Base-by-base conservation (phyloP, 1,140 invertebrate species). In the Piezodorus guildinii region DNA sequence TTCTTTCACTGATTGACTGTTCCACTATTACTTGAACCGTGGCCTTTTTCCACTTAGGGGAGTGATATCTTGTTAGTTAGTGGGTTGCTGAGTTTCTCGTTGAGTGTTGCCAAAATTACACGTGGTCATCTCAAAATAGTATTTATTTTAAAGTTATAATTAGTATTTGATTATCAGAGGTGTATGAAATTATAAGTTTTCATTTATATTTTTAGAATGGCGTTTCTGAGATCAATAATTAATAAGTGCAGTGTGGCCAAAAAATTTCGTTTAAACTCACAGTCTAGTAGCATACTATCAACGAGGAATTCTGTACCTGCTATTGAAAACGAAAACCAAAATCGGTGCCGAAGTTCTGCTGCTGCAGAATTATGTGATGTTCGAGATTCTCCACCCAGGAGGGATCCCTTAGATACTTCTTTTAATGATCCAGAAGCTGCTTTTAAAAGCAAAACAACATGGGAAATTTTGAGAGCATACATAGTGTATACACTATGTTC, bases 371-470 rank as follows among this genome's bases (percentile, higher is more conserved):
- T 60, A 30, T 58, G 34, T 51, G 56, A 30, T 19, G 59, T 19
- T 16, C 51, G 63, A 66, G 65, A 65, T 34, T 10, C 34, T 39
- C 34, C 34, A 39, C 62, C 17, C 45, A 65, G 63, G 56, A 72
- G 74, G 30, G 90, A 94, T 76, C 85, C 85, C 2, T 77, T 96
- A 51, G 95, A 98, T 78, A 81, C 95, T 62, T 84, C 83, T 67
- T 98, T 91, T 76, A 84, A 86, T 74, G 85, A 88, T 77, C 83
- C 86, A 12, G 80, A 84, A 65, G 87, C 87, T 52, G 83, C 88
- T 34, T 90, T 91, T 75, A 93, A 93, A 77, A 96, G 93, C 77
- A 98, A 99, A 81, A 94, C 90, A 62, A 97, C 90, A 63, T 85
- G 79, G 77, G 95, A 99, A 77, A 81, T 99, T 52, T 69, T 97